Base-by-base conservation (phyloP, 2,888 invertebrate genomes). In the Lepidonotus clava region DNA sequence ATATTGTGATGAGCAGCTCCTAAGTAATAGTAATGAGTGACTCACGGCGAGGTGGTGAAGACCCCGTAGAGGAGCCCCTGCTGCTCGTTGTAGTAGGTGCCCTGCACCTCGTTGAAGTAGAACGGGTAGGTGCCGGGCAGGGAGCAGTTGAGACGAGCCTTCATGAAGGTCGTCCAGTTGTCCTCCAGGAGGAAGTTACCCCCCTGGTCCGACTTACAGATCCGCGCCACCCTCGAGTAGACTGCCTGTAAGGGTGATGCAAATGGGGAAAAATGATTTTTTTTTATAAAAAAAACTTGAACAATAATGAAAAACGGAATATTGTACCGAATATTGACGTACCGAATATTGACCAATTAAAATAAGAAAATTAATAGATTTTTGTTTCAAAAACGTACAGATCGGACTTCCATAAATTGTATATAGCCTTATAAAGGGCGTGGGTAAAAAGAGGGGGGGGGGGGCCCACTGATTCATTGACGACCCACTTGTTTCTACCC, bases 61-160 rank as follows among this genome's bases (percentile, higher is more conserved):
- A 98, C 97, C 18, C 97, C 98, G 94, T 98, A 99, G 88, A 99
- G 96, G 90, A 98, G 95, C 51, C 90, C 89, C 76, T 91, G 90
- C 0, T 91, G 89, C 5, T 96, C 88, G 46, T 89, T 88, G 86
- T 89, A 92, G 88, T 90, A 92, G 11, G 93, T 92, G 85, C 91
- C 90, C 89, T 98, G 98, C 92, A 98, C 97, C 96, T 99, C 98
- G 95, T 98, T 97, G 95, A 98, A 98, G 95, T 98, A 98, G 95
- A 98, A 98, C 11, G 98, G 98, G 86, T 91, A 93, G 56, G 91
- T 89, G 14, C 98, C 98, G 34, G 98, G 97, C 91, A 98, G 96
- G 1, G 98, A 98, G 94, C 98, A 99, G 95, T 98, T 98, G 83
- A 99, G 96, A 84, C 98, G 96, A 28, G 98, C 97, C 95, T 98